These are phyloP conservation scores for Aspidapion aeneum DNA, from an alignment of 2,888 invertebrate genomes.

Conservation along the genomic window DNA sequence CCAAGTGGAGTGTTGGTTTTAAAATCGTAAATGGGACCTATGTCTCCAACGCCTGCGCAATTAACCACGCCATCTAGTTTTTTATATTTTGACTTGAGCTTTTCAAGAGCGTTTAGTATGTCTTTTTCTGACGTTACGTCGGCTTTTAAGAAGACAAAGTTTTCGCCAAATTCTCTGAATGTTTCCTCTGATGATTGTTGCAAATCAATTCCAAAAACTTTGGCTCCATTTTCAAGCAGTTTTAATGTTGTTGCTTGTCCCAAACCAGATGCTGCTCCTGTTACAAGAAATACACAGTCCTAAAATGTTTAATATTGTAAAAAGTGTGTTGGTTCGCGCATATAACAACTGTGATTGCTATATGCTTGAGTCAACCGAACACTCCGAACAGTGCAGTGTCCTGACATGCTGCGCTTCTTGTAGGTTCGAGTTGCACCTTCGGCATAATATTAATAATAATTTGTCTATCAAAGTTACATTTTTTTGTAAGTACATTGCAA, in stretches of 20 bases:
- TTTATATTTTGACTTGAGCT: constrained; percentile 17
- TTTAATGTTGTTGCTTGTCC: constrained; percentile 14
- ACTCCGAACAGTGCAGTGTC: too few relatives aligned
- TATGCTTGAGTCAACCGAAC: too few relatives aligned
- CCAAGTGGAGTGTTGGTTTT: constrained; percentile 13
- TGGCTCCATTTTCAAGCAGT: constrained; percentile 15
- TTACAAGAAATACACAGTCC: constrained; percentile 20
- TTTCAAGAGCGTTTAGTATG: constrained; percentile 15
- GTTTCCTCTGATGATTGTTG: constrained; percentile 1
- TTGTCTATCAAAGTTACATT: too few relatives aligned
- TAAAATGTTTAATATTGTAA: too few relatives aligned
- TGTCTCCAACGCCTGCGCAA: constrained; percentile 13
- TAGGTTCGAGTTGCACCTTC: too few relatives aligned
- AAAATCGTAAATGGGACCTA: constrained; percentile 9
- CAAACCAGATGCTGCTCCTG: constrained; percentile 20
- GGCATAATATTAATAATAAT: too few relatives aligned
- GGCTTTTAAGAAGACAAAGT: constrained; percentile 14
- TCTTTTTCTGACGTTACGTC: constrained; percentile 23
- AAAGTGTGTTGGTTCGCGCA: too few relatives aligned
- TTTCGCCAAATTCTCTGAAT: constrained; percentile 8
- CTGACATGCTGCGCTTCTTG: too few relatives aligned
- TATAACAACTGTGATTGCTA: too few relatives aligned
- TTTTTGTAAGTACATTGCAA: too few relatives aligned
- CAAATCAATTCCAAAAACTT: constrained; percentile 18
- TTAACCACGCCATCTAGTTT: constrained; percentile 21